Evolutionary conservation across 2,113 vertebrate genomes (phyloP).

Genomic region (Turnix velox): DNA sequence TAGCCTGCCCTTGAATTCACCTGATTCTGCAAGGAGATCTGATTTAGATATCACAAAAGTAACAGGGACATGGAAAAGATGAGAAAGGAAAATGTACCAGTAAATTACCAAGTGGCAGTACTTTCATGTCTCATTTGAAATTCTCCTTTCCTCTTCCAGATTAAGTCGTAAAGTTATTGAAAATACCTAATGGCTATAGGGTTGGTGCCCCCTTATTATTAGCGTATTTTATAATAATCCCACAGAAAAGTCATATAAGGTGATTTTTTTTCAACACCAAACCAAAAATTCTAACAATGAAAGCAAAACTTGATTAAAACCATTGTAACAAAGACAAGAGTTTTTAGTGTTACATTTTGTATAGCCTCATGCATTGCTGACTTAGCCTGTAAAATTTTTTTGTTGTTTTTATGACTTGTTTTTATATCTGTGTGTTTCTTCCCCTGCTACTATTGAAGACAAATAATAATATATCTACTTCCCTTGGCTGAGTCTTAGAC

Average conservation of each 20-base stretch:
- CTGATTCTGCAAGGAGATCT: background rate
- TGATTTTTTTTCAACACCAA: background rate
- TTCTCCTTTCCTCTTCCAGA: background rate
- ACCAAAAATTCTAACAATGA: background rate
- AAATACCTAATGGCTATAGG: background rate
- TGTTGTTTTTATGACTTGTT: background rate
- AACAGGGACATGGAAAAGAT: background rate
- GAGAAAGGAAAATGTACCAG: background rate
- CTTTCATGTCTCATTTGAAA: background rate
- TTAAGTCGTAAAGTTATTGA: background rate
- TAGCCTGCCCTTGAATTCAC: background rate
- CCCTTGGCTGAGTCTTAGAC: conserved; percentile 33
- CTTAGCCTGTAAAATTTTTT: background rate
- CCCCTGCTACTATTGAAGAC: background rate
- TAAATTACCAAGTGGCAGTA: background rate
- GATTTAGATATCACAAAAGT: background rate
- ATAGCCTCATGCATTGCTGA: background rate
- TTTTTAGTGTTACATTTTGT: background rate
- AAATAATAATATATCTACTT: background rate
- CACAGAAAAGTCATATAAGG: background rate
- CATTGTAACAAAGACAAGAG: background rate
- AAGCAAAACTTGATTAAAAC: background rate
- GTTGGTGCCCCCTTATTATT: background rate
- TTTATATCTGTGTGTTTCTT: background rate
- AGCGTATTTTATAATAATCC: background rate